Percentiles rank a stretch among this genome's conserved stretches.
phyloP scores from a whole-genome alignment of 2,113 vertebrate genomes.

The Podarcis cretensis region DNA sequence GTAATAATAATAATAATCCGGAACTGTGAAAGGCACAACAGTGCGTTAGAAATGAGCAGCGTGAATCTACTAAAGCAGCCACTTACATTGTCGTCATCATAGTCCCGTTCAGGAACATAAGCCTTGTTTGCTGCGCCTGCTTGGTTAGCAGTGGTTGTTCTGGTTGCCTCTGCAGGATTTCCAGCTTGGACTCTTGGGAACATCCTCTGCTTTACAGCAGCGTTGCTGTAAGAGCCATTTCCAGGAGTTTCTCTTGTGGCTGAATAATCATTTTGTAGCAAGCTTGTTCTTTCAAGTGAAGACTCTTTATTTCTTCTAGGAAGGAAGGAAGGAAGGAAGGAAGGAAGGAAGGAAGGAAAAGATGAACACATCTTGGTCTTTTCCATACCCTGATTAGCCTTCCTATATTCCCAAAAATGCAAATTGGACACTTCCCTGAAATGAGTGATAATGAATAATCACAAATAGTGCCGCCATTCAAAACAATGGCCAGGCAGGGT shows the following conservation, averaged over 20 bases:
- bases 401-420: background rate
- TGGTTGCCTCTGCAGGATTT: slow-evolving; percentile 18
- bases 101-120: background rate
- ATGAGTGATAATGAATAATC: background rate
- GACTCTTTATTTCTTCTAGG: slow-evolving; percentile 16
- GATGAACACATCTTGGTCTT: background rate
- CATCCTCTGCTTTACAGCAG: background rate
- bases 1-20: background rate
- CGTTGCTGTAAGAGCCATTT: background rate
- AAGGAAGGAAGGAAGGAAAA: too few species aligned
- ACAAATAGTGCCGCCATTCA: too few species aligned
- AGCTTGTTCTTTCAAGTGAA: slow-evolving; percentile 34
- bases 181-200: slow-evolving; percentile 61
- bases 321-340: background rate
- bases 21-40: background rate
- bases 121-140: accelerated
- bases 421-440: slow-evolving; percentile 5
- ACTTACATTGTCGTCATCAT: slow-evolving; percentile 48
- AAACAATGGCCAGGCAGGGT: too few species aligned
- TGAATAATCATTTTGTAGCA: slow-evolving; percentile 28
- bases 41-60: background rate
- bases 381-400: background rate
- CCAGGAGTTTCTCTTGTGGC: background rate
- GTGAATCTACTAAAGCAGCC: background rate
- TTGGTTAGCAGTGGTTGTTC: background rate